These are phyloP conservation scores for Phania funesta DNA, from an alignment of 2,888 invertebrate species.

Conservation along the genomic window DNA sequence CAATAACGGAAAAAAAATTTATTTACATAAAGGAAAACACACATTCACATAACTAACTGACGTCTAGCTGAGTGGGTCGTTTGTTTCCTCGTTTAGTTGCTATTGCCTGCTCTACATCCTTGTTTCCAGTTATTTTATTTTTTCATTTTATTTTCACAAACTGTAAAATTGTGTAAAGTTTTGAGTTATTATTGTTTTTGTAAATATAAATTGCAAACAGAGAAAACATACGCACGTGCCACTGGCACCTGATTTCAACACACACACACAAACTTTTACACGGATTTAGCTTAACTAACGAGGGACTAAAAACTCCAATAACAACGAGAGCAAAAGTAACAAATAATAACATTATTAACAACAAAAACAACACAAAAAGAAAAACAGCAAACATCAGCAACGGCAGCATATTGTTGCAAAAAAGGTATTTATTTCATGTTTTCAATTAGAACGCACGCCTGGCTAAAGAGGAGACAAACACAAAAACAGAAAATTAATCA, in stretches of 20 bases:
- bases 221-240: slow-evolving; percentile 65
- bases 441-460: slow-evolving; percentile 60
- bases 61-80: no score
- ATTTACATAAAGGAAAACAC: no score
- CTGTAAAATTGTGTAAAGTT: not conserved
- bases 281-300: slow-evolving; percentile 49
- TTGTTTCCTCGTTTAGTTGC: not conserved
- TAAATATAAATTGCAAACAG: slow-evolving; percentile 29
- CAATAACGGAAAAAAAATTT: no score
- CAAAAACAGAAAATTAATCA: not conserved
- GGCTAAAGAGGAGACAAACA: not conserved
- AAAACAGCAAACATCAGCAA: not conserved
- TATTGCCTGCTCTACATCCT: not conserved
- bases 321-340: slow-evolving; percentile 26
- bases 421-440: slow-evolving; percentile 61
- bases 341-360: slow-evolving; percentile 25
- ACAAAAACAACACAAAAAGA: slow-evolving; percentile 6
- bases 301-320: slow-evolving; percentile 22
- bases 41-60: no score
- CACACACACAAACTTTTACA: slow-evolving; percentile 31
- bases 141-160: not conserved
- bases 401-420: slow-evolving; percentile 39
- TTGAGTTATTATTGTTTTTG: not conserved
- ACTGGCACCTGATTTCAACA: slow-evolving; percentile 64
- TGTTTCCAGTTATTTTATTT: no score